Evolutionary conservation across 37 sponge, comb jelly and placozoan species (phyloP), one percentile per base, ranked within the genome.

Genomic region (Chondrosia reniformis): DNA sequence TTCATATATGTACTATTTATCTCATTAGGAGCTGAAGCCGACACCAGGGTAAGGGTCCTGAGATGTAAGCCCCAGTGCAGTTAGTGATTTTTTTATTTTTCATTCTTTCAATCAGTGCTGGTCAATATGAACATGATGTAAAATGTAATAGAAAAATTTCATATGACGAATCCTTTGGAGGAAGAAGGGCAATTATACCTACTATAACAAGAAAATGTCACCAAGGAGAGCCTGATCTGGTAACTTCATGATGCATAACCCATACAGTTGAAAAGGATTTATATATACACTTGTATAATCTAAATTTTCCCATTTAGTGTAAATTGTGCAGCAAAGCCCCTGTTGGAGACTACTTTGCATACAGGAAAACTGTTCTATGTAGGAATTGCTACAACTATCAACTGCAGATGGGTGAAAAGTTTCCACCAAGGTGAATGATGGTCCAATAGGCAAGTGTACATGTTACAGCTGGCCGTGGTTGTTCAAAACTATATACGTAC

Each of bases 191-290:
- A 15, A 55, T 86, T 17, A 76, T 66, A 22, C 39, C 55, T 3
- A 64, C 69, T 2, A 80, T 91, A 33, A 66, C 44, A n/a, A 63
- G 77, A 15, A 91, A 91, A 46, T 91, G 91, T 45, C 86, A 86
- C 27, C 65, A 77, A 21, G 91, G 91, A 13, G 59, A 84, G 0
- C 72, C 91, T 61, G 91, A 91, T 7, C 67, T 77, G 77, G 91
- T 86, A 39, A 24, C 49, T 54, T 34, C 24, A 15, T 17, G 19
- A 44, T 49, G 15, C 52, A 49, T 49, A 49, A 19, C 15, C 15
- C 15, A 19, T 10, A 49, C 15, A 19, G 7, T 34, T 37, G 33
- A 32, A 6, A 66, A 8, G 67, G 32, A 31, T 66, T 37, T 66
- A 66, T 34, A 39, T 66, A 32, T 34, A 66, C 67, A 31, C 36